These are phyloP conservation scores for Actenoides hombroni DNA, from an alignment of 2,113 vertebrate genomes.

Conservation along the genomic window DNA sequence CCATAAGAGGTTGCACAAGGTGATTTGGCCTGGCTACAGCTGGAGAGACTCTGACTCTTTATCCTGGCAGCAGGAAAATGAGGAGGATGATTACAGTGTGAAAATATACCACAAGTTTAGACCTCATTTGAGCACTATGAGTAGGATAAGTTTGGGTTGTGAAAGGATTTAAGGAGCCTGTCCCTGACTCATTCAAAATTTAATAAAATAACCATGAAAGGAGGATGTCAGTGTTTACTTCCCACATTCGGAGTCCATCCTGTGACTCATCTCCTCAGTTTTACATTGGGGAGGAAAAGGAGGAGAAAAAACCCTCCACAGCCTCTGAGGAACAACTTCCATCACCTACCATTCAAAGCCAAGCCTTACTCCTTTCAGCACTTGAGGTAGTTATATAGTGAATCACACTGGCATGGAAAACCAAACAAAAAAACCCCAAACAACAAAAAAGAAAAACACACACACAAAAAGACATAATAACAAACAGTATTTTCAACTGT, in stretches of 20 bases:
- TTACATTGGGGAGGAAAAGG: background rate
- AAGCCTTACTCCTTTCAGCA: background rate
- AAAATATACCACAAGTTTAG: background rate
- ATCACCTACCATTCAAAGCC: background rate
- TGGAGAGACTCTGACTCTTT: background rate
- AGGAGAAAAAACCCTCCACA: background rate
- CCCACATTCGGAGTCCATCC: constrained; percentile 8
- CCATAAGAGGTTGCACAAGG: background rate
- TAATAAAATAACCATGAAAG: background rate
- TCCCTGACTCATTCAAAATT: background rate
- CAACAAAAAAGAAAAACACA: background rate
- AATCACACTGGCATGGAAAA: background rate
- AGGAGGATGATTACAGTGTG: background rate
- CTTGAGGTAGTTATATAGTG: background rate
- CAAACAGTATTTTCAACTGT: background rate
- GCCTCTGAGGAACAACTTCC: background rate
- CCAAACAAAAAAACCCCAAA: background rate
- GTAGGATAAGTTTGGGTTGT: background rate
- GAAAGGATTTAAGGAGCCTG: background rate
- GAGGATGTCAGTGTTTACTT: constrained; percentile 24
- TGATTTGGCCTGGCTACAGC: background rate
- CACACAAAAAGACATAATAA: background rate
- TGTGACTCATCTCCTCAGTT: constrained; percentile 3
- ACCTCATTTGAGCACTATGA: background rate
- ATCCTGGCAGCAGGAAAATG: background rate